Conservation (phyloP, 2,888 invertebrate species). For the Sarcophaga carnaria region DNA sequence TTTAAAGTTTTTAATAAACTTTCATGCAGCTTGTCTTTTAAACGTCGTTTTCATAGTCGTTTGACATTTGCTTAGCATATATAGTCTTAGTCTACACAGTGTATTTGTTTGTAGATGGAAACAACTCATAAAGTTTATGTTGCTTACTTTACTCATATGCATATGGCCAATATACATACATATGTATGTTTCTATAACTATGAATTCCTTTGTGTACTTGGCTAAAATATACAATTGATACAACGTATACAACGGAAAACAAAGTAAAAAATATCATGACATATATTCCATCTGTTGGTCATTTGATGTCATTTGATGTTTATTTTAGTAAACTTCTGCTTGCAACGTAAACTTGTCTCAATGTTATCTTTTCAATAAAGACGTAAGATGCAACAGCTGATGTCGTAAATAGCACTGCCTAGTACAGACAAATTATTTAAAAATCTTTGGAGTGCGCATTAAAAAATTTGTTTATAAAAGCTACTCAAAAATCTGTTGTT, state of each 20-base stretch:
- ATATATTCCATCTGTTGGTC: conserved; percentile 17
- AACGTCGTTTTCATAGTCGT: background rate
- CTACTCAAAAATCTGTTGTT: too few species aligned
- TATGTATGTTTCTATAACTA: background rate
- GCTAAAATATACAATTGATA: background rate
- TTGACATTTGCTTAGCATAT: background rate
- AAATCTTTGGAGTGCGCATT: too few species aligned
- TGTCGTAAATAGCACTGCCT: too few species aligned
- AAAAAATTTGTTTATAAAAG: too few species aligned
- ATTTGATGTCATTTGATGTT: conserved; percentile 41
- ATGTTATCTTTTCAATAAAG: too few species aligned
- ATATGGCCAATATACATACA: background rate
- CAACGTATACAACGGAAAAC: background rate
- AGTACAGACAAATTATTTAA: too few species aligned
- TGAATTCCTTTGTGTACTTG: background rate
- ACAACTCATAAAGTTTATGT: background rate
- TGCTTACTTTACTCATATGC: background rate
- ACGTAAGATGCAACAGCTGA: too few species aligned
- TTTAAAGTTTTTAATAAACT: too few species aligned
- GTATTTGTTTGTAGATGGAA: background rate
- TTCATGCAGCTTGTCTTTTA: too few species aligned
- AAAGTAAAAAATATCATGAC: background rate
- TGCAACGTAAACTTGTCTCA: background rate
- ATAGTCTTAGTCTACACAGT: too few species aligned
- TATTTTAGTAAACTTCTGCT: conserved; percentile 9